These are phyloP conservation scores for Charanyca ferruginea DNA, from an alignment of 2,888 invertebrate genomes.

Conservation along the genomic window DNA sequence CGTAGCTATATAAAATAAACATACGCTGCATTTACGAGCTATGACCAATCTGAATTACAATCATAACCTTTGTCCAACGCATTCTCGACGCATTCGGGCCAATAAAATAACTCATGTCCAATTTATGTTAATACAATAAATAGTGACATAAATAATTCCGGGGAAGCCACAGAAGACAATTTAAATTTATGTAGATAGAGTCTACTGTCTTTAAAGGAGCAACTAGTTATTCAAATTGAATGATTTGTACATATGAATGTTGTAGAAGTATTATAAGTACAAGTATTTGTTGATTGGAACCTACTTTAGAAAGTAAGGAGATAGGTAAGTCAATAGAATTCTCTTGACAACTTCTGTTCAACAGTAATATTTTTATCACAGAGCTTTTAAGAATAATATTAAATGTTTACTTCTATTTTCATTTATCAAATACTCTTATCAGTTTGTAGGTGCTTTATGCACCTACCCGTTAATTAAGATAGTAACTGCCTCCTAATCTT, in stretches of 20 bases:
- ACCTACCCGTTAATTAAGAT: too few species aligned
- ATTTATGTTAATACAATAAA: slow-evolving; percentile 91
- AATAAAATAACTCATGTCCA: slow-evolving; percentile 91
- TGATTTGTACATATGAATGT: slow-evolving; percentile 76
- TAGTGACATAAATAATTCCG: slow-evolving; percentile 89
- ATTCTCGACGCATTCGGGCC: slow-evolving; percentile 84
- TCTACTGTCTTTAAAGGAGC: slow-evolving; percentile 76
- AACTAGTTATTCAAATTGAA: slow-evolving; percentile 76
- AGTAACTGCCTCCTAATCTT: too few species aligned
- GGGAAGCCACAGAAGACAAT: slow-evolving; percentile 84
- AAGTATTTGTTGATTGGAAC: slow-evolving; percentile 34
- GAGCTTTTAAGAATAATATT: not conserved
- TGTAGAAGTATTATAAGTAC: slow-evolving; percentile 34
- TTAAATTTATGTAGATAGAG: slow-evolving; percentile 86
- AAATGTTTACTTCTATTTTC: too few species aligned
- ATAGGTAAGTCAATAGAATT: slow-evolving; percentile 7
- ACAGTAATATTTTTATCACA: not conserved
- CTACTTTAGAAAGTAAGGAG: slow-evolving; percentile 25
- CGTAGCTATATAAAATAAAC: slow-evolving; percentile 75
- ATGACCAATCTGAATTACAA: slow-evolving; percentile 89
- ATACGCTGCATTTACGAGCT: slow-evolving; percentile 86
- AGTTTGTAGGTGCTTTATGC: too few species aligned
- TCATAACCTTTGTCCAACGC: slow-evolving; percentile 87
- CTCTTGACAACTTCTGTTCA: not conserved
- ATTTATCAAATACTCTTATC: not conserved